These are phyloP conservation scores for Mormyrus lacerda DNA, from an alignment of 2,113 vertebrate genomes.

Conservation along the genomic window DNA sequence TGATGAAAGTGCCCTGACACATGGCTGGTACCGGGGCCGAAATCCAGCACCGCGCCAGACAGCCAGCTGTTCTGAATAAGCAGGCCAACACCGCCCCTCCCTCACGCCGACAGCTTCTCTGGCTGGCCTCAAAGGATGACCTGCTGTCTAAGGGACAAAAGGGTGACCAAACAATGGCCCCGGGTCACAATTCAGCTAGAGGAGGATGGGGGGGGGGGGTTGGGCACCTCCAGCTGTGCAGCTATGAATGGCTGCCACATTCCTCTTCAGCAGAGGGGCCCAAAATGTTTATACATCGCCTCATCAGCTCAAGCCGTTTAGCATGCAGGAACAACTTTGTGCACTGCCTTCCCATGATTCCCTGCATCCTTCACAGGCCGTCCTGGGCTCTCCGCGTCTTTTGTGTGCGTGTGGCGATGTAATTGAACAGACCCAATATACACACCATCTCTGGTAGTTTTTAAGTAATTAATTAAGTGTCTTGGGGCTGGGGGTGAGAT, in stretches of 20 bases:
- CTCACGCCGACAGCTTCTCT: slow-evolving; percentile 22
- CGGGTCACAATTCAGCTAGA: slow-evolving; percentile 15
- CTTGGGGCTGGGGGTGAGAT: neutral
- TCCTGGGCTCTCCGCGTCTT: too few relatives aligned
- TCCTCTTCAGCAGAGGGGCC: slow-evolving; percentile 16
- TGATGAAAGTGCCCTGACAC: neutral
- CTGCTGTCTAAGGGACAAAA: slow-evolving; percentile 38
- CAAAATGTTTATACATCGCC: neutral
- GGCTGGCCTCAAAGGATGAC: slow-evolving; percentile 33
- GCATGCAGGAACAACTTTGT: neutral
- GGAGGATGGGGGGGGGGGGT: slow-evolving; percentile 8
- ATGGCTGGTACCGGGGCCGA: neutral
- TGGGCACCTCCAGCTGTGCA: slow-evolving; percentile 20
- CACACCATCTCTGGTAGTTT: neutral
- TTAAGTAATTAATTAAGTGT: neutral
- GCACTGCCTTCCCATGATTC: neutral
- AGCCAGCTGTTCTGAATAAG: slow-evolving; percentile 2
- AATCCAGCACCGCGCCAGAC: neutral
- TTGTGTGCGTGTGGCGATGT: neutral
- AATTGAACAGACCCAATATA: neutral
- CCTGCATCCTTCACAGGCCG: neutral
- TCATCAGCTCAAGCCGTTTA: neutral
- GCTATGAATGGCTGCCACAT: slow-evolving; percentile 32
- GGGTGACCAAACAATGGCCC: slow-evolving; percentile 32
- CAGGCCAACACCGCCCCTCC: neutral